Base-by-base conservation (phyloP, 2,888 invertebrate genomes). In the Phorcus lineatus region DNA sequence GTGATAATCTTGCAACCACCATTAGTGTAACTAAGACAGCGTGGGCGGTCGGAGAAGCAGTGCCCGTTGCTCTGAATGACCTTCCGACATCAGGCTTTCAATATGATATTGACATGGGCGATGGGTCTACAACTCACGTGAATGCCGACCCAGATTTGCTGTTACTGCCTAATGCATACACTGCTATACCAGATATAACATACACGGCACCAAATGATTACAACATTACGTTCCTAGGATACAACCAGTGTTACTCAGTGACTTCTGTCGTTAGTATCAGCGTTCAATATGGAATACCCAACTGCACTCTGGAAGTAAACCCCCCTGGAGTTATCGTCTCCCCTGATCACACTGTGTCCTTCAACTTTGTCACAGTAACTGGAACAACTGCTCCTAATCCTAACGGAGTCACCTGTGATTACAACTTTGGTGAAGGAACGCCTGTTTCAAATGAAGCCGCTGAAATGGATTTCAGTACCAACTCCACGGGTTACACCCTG, bases 211-310 rank as follows among this genome's bases (percentile, higher is more conserved):
- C 76, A 11, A 24, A 36, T 28, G n/a, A 6, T 17, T 76, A 76
- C 31, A 55, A n/a, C 2, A 31, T 76, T 13, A 76, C 31, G 7
- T 40, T 76, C 17, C 17, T 17, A 28, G 76, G 55, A 6, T 54
- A 24, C 31, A 76, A 76, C 19, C 24, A 54, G 7, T 76, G 53
- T 28, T 76, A 76, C 54, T 54, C 55, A 17, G 31, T 76, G 17
- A 28, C 55, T n/a, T 19, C 9, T 16, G 2, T 9, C 1, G 31
- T 55, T 9, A 9, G 11, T 28, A n/a, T 76, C 11, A 31, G 16
- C 9, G 76, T 54, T n/a, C 54, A 76, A n/a, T 76, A 76, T 55
- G 76, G 76, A 17, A 54, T 76, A 31, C 76, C 76, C 16, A n/a
- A 31, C 54, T 54, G 76, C 40, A 40, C 28, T n/a, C 36, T 70